Evolutionary conservation across 2,113 vertebrate genomes (phyloP).

Genomic region (Andinoacara biseriatus): DNA sequence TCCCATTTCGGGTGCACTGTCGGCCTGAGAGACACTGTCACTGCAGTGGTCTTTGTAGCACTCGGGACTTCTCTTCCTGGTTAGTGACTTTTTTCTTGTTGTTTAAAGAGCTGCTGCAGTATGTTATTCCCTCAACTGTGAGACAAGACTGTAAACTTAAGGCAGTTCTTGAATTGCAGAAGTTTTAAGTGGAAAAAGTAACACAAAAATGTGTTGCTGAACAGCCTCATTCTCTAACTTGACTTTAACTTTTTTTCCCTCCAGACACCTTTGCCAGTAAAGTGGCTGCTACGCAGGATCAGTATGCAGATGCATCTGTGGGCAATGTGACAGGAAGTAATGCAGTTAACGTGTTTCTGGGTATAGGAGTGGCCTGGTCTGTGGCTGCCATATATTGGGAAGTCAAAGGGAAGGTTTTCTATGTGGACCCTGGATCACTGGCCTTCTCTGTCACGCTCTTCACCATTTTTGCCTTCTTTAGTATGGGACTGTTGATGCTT

Average conservation of each 20-base stretch:
- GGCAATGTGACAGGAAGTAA: slow-evolving; percentile 94
- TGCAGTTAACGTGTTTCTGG: slow-evolving; percentile 92
- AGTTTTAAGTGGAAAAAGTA: not conserved
- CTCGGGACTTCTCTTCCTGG: slow-evolving; percentile 92
- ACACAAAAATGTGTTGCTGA: not conserved
- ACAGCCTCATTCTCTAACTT: not conserved
- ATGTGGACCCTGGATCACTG: slow-evolving; percentile 87
- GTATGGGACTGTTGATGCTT: slow-evolving; percentile 85
- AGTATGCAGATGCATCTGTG: slow-evolving; percentile 89
- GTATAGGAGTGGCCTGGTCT: slow-evolving; percentile 91
- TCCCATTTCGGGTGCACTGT: slow-evolving; percentile 95
- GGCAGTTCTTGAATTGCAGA: not conserved
- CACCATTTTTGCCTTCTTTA: slow-evolving; percentile 91
- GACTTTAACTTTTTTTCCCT: not conserved
- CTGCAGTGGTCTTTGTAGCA: slow-evolving; percentile 92
- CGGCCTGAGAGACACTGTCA: slow-evolving; percentile 89
- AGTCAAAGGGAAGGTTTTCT: slow-evolving; percentile 84
- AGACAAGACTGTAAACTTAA: not conserved
- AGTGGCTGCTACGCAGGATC: slow-evolving; percentile 90
- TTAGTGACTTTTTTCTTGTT: slow-evolving; percentile 46
- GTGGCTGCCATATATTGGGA: slow-evolving; percentile 91
- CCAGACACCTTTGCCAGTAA: slow-evolving; percentile 95
- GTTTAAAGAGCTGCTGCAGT: not conserved
- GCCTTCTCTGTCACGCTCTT: slow-evolving; percentile 95
- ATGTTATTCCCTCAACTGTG: not conserved